phyloP scores from a whole-genome alignment of 1,140 invertebrate species.

The Pseudomyrmex sp. region DNA sequence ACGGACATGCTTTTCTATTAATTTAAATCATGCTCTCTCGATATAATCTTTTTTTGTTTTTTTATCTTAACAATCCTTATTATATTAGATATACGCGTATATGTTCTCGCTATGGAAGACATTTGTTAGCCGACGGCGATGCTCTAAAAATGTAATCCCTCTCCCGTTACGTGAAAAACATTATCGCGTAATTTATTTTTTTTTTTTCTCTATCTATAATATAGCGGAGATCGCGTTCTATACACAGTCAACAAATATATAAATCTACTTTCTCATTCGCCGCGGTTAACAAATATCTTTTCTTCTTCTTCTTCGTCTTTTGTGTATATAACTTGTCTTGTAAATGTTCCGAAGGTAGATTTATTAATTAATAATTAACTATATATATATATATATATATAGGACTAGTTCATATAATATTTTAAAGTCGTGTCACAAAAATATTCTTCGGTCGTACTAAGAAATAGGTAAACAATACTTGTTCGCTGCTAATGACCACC shows the following conservation, averaged over 20 bases:
- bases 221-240: slow-evolving; percentile 27
- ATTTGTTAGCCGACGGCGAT: slow-evolving; percentile 47
- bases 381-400: slow-evolving; percentile 12
- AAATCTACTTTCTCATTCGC: slow-evolving; percentile 10
- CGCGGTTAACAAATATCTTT: slow-evolving; percentile 35
- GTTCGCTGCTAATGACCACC: slow-evolving; percentile 29
- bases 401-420: not conserved
- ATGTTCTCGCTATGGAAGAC: slow-evolving; percentile 11
- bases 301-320: slow-evolving; percentile 4
- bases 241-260: slow-evolving; percentile 14
- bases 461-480: slow-evolving; percentile 60
- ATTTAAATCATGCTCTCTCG: slow-evolving; percentile 48
- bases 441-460: slow-evolving; percentile 34
- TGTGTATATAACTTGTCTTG: slow-evolving; percentile 34
- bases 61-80: slow-evolving; percentile 45
- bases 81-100: slow-evolving; percentile 21
- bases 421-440: too few relatives aligned
- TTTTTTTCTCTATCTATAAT: not conserved
- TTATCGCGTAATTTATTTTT: too few relatives aligned
- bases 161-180: too few relatives aligned
- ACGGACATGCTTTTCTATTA: slow-evolving; percentile 11
- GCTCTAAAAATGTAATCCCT: slow-evolving; percentile 1
- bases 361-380: slow-evolving; percentile 32
- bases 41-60: slow-evolving; percentile 20
- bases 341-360: slow-evolving; percentile 58